Conservation (phyloP, 2,888 invertebrate genomes). For the Pachymerium ferrugineum region DNA sequence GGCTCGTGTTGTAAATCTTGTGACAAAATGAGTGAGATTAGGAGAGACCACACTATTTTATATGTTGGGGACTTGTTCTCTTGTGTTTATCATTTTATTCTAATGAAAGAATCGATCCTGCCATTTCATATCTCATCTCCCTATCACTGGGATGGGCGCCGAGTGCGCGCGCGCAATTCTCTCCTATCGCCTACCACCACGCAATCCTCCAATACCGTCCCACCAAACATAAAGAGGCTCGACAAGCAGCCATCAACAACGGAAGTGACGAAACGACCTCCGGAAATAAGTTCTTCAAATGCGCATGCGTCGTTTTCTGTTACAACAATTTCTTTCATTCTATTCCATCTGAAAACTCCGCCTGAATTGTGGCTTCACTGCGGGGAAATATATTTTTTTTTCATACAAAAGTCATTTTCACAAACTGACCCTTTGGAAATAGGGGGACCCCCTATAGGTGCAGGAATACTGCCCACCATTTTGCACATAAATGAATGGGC, state of each 20-base stretch:
- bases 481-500: slow-evolving; percentile 2
- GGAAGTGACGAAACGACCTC: slow-evolving; percentile 3
- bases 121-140: slow-evolving; percentile 13
- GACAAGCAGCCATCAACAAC: not conserved
- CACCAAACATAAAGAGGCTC: not conserved
- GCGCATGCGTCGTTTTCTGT: not conserved
- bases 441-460: too few species aligned
- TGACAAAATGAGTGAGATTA: slow-evolving; percentile 13
- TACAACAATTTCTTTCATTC: not conserved
- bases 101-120: slow-evolving; percentile 13
- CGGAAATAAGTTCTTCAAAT: not conserved
- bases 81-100: slow-evolving; percentile 13
- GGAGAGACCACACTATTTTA: slow-evolving; percentile 13
- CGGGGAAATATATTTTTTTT: not conserved
- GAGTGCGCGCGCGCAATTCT: not conserved
- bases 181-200: not conserved
- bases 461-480: not conserved
- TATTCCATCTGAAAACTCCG: not conserved
- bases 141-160: slow-evolving; percentile 8
- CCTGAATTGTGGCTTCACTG: not conserved
- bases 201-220: not conserved
- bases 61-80: slow-evolving; percentile 9
- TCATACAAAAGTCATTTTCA: not conserved
- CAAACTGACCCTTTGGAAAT: too few species aligned
- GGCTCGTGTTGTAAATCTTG: slow-evolving; percentile 13